Conservation (phyloP, 2,797 vertebrate genomes). For the Phoxinus dragarum region DNA sequence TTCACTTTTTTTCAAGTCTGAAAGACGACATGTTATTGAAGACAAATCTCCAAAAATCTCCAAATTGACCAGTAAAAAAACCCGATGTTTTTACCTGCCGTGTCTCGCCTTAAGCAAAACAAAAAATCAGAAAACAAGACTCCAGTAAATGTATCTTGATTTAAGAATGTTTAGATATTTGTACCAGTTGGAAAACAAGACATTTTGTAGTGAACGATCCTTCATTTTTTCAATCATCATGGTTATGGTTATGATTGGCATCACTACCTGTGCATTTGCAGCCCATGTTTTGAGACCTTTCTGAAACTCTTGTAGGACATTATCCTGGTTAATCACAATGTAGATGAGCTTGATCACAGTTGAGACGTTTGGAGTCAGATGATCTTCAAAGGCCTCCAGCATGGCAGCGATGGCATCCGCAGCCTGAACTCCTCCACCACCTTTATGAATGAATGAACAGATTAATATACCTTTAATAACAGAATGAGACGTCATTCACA, state of each 20-base stretch:
- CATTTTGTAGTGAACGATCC: not conserved
- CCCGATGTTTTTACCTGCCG: no score
- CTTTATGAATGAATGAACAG: not conserved
- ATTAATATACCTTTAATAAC: conserved; percentile 13
- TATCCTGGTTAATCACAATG: conserved; percentile 58
- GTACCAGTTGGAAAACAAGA: not conserved
- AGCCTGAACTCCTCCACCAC: conserved; percentile 61
- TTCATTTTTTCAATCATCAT: not conserved
- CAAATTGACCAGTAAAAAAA: no score
- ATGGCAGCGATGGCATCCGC: conserved; percentile 57
- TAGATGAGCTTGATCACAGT: conserved; percentile 66
- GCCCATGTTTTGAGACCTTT: conserved; percentile 61
- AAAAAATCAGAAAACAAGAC: not conserved
- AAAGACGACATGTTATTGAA: no score
- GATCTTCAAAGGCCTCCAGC: conserved; percentile 63
- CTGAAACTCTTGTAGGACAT: conserved; percentile 55
- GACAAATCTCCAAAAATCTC: no score
- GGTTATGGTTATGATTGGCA: not conserved
- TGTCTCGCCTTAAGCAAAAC: no score
- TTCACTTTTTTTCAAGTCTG: no score
- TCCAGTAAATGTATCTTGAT: not conserved
- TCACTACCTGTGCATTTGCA: conserved; percentile 46
- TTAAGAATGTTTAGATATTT: not conserved
- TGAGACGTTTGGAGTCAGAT: conserved; percentile 53
- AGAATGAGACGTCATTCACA: not conserved